A percentile compares a stretch with the other conserved stretches of the same genome.
These are phyloP conservation scores for Laspeyria flexula DNA, from an alignment of 2,888 invertebrate genomes.

Conservation along the genomic window DNA sequence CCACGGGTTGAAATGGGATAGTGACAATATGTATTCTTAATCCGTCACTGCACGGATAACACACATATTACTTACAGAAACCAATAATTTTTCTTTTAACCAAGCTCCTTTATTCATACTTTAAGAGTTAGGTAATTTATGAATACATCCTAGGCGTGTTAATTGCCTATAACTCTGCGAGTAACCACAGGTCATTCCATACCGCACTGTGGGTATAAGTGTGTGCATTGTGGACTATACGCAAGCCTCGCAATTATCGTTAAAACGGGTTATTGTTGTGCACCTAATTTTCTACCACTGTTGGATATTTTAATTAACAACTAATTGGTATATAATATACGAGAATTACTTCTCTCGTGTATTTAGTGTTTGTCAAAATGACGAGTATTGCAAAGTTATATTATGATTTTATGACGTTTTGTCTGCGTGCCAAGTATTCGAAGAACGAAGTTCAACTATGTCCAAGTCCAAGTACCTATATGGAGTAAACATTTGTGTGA, in stretches of 20 bases:
- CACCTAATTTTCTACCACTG: slow-evolving; percentile 10
- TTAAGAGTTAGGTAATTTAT: slow-evolving; percentile 10
- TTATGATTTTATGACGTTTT: no score
- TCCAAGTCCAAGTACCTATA: no score
- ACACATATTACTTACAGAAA: no score
- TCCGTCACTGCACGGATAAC: no score
- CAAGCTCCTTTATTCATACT: no score
- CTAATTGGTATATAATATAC: background rate
- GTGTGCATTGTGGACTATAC: slow-evolving; percentile 1
- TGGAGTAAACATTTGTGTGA: no score
- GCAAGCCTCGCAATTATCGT: slow-evolving; percentile 16
- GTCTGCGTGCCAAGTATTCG: no score
- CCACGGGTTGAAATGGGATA: no score
- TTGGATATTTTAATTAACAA: slow-evolving; percentile 24
- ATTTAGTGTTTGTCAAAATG: background rate
- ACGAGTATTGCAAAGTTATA: no score
- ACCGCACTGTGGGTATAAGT: background rate
- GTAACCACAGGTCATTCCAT: slow-evolving; percentile 5
- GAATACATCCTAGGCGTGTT: slow-evolving; percentile 12
- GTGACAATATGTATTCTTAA: no score
- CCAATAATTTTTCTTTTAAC: no score
- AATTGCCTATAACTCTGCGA: slow-evolving; percentile 4
- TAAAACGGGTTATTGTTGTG: slow-evolving; percentile 15
- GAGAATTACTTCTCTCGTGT: background rate
- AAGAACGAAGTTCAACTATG: no score